A percentile compares a stretch with the other conserved stretches of the same genome.
Conservation (phyloP, 2,888 invertebrate species). For the Germaria angustata region DNA sequence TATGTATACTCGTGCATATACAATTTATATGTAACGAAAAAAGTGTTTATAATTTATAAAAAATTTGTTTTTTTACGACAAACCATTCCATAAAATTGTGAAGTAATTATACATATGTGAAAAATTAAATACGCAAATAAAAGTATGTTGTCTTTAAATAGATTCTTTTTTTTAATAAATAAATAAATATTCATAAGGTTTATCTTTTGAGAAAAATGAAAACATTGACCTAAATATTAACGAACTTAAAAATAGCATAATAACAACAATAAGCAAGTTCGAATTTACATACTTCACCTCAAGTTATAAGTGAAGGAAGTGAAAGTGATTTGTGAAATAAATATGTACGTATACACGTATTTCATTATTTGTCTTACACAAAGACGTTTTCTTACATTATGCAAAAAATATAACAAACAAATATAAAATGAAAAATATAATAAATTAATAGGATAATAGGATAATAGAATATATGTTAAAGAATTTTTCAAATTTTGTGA, state of each 20-base stretch:
- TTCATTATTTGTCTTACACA: too few species aligned
- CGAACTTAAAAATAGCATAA: background rate
- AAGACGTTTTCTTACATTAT: too few species aligned
- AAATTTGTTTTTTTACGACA: background rate
- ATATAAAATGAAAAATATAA: too few species aligned
- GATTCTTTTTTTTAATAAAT: background rate
- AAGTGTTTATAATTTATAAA: background rate
- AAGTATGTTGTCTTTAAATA: background rate
- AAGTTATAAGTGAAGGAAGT: too few species aligned
- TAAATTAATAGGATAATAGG: too few species aligned
- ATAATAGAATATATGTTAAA: too few species aligned
- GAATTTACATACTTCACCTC: conserved; percentile 19
- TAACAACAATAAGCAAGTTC: background rate
- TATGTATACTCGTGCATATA: background rate
- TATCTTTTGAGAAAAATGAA: background rate
- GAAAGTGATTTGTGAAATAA: too few species aligned
- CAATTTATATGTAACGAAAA: background rate
- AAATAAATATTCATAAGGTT: background rate
- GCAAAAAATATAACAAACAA: too few species aligned
- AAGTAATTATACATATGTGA: background rate
- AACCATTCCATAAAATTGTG: background rate
- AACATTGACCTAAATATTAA: conserved; percentile 57
- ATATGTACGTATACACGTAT: too few species aligned
- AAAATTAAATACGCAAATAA: background rate
- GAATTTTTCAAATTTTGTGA: too few species aligned